Evolutionary conservation across 2,797 vertebrate species (phyloP), one percentile per base, ranked within the genome.

Genomic region (Pampus argenteus): DNA sequence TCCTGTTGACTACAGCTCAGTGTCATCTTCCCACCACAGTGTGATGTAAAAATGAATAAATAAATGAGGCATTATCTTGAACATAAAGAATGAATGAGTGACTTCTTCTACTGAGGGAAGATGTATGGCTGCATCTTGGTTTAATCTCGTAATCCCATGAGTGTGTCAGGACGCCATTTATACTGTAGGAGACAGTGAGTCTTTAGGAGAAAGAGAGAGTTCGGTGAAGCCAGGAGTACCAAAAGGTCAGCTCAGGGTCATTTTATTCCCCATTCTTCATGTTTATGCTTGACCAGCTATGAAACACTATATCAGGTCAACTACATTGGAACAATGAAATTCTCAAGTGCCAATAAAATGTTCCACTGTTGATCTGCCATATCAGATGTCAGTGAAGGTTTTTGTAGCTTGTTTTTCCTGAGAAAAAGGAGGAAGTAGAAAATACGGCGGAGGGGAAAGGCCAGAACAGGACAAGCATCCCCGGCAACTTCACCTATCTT

Each of bases 1-100:
- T 48, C 36, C 57, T 64, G 58, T 70, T 47, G 9, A 48, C 67
- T 42, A 11, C 18, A 50, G 48, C 42, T 38, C n/a, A 54, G 60
- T 26, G 28, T 60, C 48, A 61, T 60, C 71, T 59, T 48, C 48
- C 15, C 14, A 50, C n/a, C n/a, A n/a, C n/a, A 59, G 58, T 25
- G 38, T 14, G 14, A 62, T 10, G 36, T 60, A 51, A 51, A 56
- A 44, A 36, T 11, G n/a, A n/a, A n/a, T n/a, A n/a, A n/a, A n/a
- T n/a, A n/a, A n/a, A n/a, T n/a, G n/a, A n/a, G n/a, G n/a, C 31
- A 36, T 38, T 44, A n/a, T 26, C 11, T 58, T 42, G 10, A 36
- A 31, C 29, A 38, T 14, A n/a, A 55, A 14, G 29, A 47, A 40
- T 61, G 3, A 56, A 51, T 7, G n/a, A 18, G 25, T n/a, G 36